Percentiles rank a stretch among this genome's conserved stretches.
Conservation (phyloP, 2,113 vertebrate genomes). For the Loxodonta africana region DNA sequence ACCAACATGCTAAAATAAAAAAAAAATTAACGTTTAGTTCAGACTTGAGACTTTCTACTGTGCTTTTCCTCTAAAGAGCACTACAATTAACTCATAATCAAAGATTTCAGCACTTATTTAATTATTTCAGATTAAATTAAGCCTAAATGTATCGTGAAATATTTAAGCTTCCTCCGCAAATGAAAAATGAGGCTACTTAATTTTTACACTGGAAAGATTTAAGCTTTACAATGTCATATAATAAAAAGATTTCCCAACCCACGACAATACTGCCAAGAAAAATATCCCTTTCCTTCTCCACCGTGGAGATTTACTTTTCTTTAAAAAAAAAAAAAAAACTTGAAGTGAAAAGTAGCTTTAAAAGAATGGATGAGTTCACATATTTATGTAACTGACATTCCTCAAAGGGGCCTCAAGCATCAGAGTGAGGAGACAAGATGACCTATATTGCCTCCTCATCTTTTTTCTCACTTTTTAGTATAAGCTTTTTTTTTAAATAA, state of each 20-base stretch:
- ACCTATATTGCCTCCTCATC: not conserved
- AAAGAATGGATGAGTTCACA: not conserved
- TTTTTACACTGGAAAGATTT: not conserved
- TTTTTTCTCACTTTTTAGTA: slow-evolving; percentile 6
- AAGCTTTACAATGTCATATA: not conserved
- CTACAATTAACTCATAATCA: not conserved
- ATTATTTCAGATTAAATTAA: slow-evolving; percentile 29
- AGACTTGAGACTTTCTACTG: not conserved
- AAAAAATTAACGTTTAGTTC: not conserved
- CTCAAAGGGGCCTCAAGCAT: not conserved
- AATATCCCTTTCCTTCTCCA: not conserved
- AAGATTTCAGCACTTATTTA: not conserved
- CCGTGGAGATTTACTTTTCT: not conserved
- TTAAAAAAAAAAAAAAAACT: not conserved
- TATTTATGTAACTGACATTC: not conserved
- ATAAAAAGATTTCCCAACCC: not conserved
- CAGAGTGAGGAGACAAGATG: not conserved
- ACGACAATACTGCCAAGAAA: slow-evolving; percentile 10
- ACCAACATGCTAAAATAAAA: not conserved
- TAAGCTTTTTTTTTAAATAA: not conserved
- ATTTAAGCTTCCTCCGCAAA: not conserved
- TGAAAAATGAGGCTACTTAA: not conserved
- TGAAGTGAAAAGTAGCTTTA: not conserved
- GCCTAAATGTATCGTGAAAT: not conserved
- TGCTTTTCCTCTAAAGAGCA: not conserved